Evolutionary conservation across 1,140 invertebrate genomes (phyloP), one percentile per base, ranked within the genome.

Genomic region (Meloidogyne chitwoodi): DNA sequence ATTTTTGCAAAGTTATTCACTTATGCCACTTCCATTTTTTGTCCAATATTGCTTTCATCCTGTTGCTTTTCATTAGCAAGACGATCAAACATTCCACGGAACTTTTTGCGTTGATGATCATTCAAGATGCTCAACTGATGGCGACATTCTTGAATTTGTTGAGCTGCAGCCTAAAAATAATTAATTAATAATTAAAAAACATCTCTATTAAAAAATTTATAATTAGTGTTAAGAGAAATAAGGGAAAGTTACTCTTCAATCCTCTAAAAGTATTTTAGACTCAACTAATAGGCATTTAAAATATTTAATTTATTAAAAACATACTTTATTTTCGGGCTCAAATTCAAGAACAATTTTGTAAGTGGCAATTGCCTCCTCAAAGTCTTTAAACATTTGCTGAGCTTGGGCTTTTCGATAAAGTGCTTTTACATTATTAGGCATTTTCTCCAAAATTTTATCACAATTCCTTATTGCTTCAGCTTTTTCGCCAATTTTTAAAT

Each of bases 341-440:
- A 44, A 41, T 27, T 70, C 26, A 26, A 56, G 68, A 0, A 70
- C 68, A 44, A 5, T 44, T 61, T 41, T n/a, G 68, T 70, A 70
- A 27, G 44, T 44, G 19, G 44, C 68, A 41, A 70, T 70, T 19
- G 68, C 68, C 68, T 70, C 68, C 29, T 27, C 68, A 61, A 29
- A 70, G 34, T 70, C 68, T 29, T 70, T 70, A 61, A 44, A 61
- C 12, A 56, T 70, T 44, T 70, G 68, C 19, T 29, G n/a, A 8
- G 68, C 68, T 34, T 70, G 68, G 0, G 93, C 96, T 79, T 93
- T 89, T 82, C 96, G 91, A 85, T 94, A 99, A 0, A 93, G 88
- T 0, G 92, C 95, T 88, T 99, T 98, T 5, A 93, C 92, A 89
- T 93, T 96, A 11, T 91, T 90, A 0, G 90, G 86, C 85, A 94